Percentiles rank a stretch among this genome's conserved stretches.
phyloP scores from a whole-genome alignment of 2,797 vertebrate species.

The Zalophus californianus region DNA sequence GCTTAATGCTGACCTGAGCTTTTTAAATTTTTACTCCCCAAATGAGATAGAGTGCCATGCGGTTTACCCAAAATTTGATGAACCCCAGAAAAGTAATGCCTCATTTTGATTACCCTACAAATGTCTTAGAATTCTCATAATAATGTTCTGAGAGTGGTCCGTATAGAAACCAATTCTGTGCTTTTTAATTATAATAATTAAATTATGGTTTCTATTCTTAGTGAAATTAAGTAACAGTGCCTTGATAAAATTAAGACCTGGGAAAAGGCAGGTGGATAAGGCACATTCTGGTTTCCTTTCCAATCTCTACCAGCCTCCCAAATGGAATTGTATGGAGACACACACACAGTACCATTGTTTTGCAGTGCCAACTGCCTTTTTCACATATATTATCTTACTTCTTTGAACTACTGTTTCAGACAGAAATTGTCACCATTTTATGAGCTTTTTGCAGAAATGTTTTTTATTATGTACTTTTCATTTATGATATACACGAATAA shows the following conservation, averaged over 20 bases:
- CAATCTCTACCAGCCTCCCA: background rate
- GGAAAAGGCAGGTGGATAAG: background rate
- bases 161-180: background rate
- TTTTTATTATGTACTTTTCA: slow-evolving; percentile 26
- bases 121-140: background rate
- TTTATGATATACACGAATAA: background rate
- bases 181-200: background rate
- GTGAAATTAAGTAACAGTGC: background rate
- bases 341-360: background rate
- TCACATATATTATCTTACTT: background rate
- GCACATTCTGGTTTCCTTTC: background rate
- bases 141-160: background rate
- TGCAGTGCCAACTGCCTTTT: background rate
- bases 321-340: background rate
- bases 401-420: background rate
- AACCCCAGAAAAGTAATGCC: background rate
- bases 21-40: background rate
- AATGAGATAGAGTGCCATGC: background rate
- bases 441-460: slow-evolving; percentile 10
- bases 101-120: background rate
- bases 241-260: slow-evolving; percentile 27
- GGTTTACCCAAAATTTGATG: slow-evolving; percentile 2
- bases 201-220: slow-evolving; percentile 19
- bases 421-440: slow-evolving; percentile 1
- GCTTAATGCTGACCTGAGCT: background rate